Evolutionary conservation across 2,797 vertebrate genomes (phyloP).

Genomic region (Protonibea diacanthus): DNA sequence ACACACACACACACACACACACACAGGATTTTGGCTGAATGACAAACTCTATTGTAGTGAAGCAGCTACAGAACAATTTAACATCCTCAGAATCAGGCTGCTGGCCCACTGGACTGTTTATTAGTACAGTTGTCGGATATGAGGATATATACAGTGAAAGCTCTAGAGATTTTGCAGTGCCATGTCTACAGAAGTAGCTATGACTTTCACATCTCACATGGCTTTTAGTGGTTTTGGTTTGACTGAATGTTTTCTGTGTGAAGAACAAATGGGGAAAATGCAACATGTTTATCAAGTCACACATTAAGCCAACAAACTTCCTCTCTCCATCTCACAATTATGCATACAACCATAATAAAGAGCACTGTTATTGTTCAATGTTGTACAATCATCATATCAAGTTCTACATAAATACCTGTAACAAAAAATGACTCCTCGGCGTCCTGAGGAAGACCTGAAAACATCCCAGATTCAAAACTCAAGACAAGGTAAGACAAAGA

Average conservation of each 20-base stretch:
- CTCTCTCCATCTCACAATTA: not conserved
- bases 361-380: not conserved
- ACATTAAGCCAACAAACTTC: not conserved
- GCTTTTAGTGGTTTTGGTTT: not conserved
- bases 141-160: not conserved
- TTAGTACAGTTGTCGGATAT: not conserved
- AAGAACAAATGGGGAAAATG: not conserved
- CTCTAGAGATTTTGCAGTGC: not conserved
- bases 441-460: constrained; percentile 49
- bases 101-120: constrained; percentile 10
- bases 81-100: not conserved
- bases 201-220: not conserved
- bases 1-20: not conserved
- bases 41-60: constrained; percentile 1
- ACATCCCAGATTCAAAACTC: constrained; percentile 43
- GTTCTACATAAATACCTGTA: constrained; percentile 5
- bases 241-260: not conserved
- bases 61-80: not conserved
- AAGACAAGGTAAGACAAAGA: constrained; percentile 39
- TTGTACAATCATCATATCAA: not conserved
- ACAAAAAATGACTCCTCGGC: constrained; percentile 16
- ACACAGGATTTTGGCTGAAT: constrained; percentile 1
- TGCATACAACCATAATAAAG: not conserved
- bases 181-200: not conserved
- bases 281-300: not conserved